These are phyloP conservation scores for Diabrotica virgifera DNA, from an alignment of 1,140 invertebrate genomes.

Conservation along the genomic window DNA sequence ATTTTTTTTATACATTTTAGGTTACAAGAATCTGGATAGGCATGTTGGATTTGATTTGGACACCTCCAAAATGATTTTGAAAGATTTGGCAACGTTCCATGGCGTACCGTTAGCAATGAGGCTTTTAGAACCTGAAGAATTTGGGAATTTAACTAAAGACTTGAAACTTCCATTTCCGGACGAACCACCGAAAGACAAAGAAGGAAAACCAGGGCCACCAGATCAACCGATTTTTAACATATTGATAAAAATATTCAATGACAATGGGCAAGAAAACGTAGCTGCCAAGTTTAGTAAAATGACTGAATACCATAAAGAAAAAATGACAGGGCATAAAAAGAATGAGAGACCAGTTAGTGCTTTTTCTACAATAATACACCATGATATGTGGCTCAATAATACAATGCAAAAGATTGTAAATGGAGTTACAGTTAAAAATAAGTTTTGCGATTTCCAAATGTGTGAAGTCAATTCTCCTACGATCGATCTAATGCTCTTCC, in stretches of 20 bases:
- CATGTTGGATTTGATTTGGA: slow-evolving; percentile 48
- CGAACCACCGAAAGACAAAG: too few relatives aligned
- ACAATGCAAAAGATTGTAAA: slow-evolving; percentile 47
- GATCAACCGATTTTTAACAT: too few relatives aligned
- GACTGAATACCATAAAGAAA: slow-evolving; percentile 13
- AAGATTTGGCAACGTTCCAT: slow-evolving; percentile 53
- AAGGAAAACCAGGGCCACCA: too few relatives aligned
- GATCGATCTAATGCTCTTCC: slow-evolving; percentile 55
- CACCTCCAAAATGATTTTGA: slow-evolving; percentile 48
- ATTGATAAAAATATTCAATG: too few relatives aligned
- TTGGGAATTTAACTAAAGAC: too few relatives aligned
- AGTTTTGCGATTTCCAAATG: slow-evolving; percentile 64
- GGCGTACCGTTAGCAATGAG: slow-evolving; percentile 52
- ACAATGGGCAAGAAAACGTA: too few relatives aligned
- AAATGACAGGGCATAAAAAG: not conserved
- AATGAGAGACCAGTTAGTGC: slow-evolving; percentile 35
- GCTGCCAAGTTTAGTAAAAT: not conserved
- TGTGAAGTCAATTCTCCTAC: slow-evolving; percentile 50
- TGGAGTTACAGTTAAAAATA: slow-evolving; percentile 49
- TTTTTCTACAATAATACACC: slow-evolving; percentile 55
- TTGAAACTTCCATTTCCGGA: too few relatives aligned
- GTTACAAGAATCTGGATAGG: slow-evolving; percentile 50
- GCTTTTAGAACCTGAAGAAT: slow-evolving; percentile 45
- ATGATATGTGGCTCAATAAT: slow-evolving; percentile 65
- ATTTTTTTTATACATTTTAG: slow-evolving; percentile 23